A percentile compares a stretch with the other conserved stretches of the same genome.
Evolutionary conservation across 2,797 vertebrate genomes (phyloP).

Genomic region (Antennarius maculatus): DNA sequence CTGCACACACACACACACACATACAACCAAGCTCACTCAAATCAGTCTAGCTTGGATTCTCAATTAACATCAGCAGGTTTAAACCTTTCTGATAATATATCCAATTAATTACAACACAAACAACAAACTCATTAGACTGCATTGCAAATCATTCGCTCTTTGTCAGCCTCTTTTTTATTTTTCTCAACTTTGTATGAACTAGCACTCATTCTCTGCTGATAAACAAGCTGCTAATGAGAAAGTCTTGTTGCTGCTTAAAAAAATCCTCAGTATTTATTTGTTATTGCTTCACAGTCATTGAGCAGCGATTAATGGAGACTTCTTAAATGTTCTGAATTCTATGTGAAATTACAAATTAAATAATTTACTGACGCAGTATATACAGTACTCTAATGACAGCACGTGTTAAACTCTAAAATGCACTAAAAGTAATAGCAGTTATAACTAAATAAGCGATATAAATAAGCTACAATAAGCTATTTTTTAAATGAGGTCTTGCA

Average conservation of each 20-base stretch:
- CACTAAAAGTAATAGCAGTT: no score
- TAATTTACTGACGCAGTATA: background rate
- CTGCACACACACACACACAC: background rate
- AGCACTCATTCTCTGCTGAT: conserved; percentile 12
- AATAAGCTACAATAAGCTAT: background rate
- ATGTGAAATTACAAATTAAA: background rate
- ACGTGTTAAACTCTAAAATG: background rate
- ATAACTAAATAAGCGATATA: conserved; percentile 1
- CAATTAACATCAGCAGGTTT: conserved; percentile 5
- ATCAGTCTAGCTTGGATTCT: conserved; percentile 11
- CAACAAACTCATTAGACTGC: conserved; percentile 21
- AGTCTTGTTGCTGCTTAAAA: conserved; percentile 21
- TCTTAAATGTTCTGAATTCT: background rate
- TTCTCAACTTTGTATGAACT: background rate
- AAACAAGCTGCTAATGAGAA: background rate
- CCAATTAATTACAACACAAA: conserved; percentile 37
- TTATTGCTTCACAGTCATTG: conserved; percentile 1
- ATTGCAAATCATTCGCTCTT: no score
- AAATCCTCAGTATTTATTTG: conserved; percentile 16
- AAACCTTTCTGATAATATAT: conserved; percentile 30
- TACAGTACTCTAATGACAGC: background rate
- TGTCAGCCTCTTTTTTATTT: no score
- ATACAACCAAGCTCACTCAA: background rate
- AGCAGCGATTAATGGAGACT: background rate
- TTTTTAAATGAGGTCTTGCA: background rate